Evolutionary conservation across 1,140 invertebrate genomes (phyloP).

Genomic region (Conus betulinus): DNA sequence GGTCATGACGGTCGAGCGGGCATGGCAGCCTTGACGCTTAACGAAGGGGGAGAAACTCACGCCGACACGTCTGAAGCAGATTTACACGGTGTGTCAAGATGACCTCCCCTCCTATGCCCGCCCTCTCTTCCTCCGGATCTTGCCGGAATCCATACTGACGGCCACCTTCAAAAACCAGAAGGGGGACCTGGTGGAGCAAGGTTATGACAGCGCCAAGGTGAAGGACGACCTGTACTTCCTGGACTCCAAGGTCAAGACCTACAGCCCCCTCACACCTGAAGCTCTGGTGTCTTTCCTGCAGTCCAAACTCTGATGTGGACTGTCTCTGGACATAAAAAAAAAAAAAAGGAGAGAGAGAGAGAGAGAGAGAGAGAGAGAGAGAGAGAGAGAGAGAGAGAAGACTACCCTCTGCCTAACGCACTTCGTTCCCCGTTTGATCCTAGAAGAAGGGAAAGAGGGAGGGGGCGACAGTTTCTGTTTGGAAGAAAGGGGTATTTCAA

Average conservation of each 20-base stretch:
- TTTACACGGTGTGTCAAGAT: constrained; percentile 59
- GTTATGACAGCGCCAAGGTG: constrained; percentile 87
- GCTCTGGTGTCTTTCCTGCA: constrained; percentile 63
- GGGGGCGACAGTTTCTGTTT: too few species aligned
- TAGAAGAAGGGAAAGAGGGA: too few species aligned
- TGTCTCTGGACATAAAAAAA: too few species aligned
- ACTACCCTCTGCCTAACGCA: too few species aligned
- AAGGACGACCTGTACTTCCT: constrained; percentile 88
- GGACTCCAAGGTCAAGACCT: constrained; percentile 77
- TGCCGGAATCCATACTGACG: constrained; percentile 56
- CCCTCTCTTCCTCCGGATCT: constrained; percentile 89
- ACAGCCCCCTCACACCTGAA: constrained; percentile 80
- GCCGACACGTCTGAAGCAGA: constrained; percentile 44
- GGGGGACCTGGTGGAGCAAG: constrained; percentile 87
- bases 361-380: too few species aligned
- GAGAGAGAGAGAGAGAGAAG: too few species aligned
- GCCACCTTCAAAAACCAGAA: constrained; percentile 66
- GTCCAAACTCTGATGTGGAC: constrained; percentile 29
- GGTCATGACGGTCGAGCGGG: constrained; percentile 93
- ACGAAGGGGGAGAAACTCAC: constrained; percentile 52
- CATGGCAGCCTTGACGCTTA: constrained; percentile 90
- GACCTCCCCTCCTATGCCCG: constrained; percentile 88
- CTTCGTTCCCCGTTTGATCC: too few species aligned
- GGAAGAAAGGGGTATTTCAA: too few species aligned
- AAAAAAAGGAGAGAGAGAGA: too few species aligned